Percentiles rank a stretch among this genome's conserved stretches.
These are phyloP conservation scores for Phodopus roborovskii DNA, from an alignment of 2,113 vertebrate genomes.

Conservation along the genomic window DNA sequence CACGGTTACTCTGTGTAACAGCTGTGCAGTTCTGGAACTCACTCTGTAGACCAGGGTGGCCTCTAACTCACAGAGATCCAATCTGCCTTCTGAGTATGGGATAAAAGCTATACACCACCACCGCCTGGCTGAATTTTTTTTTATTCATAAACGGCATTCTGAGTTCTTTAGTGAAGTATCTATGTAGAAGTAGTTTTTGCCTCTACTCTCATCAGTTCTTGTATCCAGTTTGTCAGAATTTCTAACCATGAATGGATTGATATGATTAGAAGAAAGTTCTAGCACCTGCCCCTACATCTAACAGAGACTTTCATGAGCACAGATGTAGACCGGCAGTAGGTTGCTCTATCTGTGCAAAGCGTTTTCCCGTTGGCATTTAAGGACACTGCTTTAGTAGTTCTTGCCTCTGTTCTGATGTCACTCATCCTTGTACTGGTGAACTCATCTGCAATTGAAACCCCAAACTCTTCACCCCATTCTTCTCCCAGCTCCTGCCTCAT, in stretches of 20 bases:
- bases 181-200: background rate
- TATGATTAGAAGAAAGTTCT: background rate
- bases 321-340: background rate
- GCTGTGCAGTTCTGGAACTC: no score
- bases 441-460: background rate
- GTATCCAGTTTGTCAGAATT: background rate
- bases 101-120: no score
- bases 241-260: background rate
- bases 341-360: background rate
- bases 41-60: no score
- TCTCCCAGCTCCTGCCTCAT: background rate
- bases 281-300: fast-evolving
- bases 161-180: background rate
- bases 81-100: no score
- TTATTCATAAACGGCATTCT: background rate
- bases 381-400: background rate
- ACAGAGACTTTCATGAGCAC: background rate
- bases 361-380: background rate
- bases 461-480: background rate
- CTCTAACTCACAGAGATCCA: no score
- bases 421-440: background rate
- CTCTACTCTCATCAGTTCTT: background rate
- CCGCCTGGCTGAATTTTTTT: background rate
- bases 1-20: no score
- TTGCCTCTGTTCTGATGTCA: background rate